Evolutionary conservation across 1,140 invertebrate genomes (phyloP).

Genomic region (Antheraea pernyi): DNA sequence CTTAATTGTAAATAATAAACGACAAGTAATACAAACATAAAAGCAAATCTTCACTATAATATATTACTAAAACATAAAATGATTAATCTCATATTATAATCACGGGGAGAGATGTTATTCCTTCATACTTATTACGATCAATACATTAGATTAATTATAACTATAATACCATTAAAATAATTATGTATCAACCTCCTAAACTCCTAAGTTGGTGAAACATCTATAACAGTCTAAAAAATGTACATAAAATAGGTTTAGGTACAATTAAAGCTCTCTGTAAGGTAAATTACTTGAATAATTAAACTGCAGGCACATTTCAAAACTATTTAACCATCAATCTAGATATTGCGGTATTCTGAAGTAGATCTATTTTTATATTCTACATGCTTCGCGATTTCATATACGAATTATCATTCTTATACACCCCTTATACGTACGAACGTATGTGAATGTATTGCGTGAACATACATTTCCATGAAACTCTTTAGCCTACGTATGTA

Average conservation of each 20-base stretch:
- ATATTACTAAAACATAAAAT: too few species aligned
- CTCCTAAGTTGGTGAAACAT: too few species aligned
- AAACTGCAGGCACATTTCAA: constrained; percentile 5
- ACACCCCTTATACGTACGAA: neutral
- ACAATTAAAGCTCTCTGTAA: constrained; percentile 7
- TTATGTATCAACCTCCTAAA: too few species aligned
- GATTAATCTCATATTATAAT: too few species aligned
- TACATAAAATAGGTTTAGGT: neutral
- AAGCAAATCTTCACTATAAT: too few species aligned
- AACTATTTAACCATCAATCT: constrained; percentile 6
- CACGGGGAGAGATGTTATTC: too few species aligned
- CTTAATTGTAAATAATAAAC: too few species aligned
- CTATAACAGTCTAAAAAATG: neutral
- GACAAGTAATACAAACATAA: too few species aligned
- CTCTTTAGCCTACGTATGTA: neutral
- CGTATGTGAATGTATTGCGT: neutral
- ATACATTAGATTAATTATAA: too few species aligned
- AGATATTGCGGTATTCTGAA: neutral
- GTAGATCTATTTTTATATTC: neutral
- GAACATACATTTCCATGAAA: neutral
- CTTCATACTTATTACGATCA: too few species aligned
- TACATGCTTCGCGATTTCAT: neutral
- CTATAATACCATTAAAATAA: too few species aligned
- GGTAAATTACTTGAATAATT: constrained; percentile 3
- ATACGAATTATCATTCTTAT: neutral